phyloP scores from a whole-genome alignment of 2,888 invertebrate genomes.

The Schrankia costaestrigalis region DNA sequence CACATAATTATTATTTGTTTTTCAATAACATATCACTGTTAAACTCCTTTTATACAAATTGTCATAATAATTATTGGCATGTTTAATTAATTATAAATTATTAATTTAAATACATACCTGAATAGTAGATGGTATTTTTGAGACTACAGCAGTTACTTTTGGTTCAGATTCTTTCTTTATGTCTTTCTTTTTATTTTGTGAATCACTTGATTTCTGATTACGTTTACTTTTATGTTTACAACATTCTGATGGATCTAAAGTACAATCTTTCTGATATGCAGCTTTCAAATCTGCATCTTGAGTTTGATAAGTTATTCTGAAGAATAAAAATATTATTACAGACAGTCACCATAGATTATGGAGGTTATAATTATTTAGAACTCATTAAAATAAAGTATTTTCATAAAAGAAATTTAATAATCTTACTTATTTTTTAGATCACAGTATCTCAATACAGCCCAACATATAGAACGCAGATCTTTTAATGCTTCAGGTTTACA shows the following conservation, averaged over 20 bases:
- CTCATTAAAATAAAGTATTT: not conserved
- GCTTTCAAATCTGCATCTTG: constrained; percentile 62
- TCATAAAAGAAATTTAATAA: no score
- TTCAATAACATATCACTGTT: no score
- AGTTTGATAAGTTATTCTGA: constrained; percentile 65
- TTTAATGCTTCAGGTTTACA: constrained; percentile 85
- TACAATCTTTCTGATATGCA: constrained; percentile 55
- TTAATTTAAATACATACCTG: constrained; percentile 45
- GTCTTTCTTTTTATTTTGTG: constrained; percentile 46
- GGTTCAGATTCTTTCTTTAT: constrained; percentile 29
- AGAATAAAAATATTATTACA: not conserved
- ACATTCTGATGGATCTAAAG: constrained; percentile 60
- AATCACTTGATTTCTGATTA: constrained; percentile 39
- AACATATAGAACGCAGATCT: constrained; percentile 84
- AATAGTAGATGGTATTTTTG: constrained; percentile 65
- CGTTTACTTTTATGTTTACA: constrained; percentile 55
- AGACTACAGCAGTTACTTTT: constrained; percentile 37
- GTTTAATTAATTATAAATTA: not conserved
- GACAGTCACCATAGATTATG: not conserved
- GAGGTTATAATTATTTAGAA: not conserved
- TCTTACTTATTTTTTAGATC: constrained; percentile 81
- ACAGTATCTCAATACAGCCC: constrained; percentile 86
- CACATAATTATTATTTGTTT: no score
- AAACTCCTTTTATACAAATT: no score
- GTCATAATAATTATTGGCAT: no score